Evolutionary conservation across 1,140 invertebrate genomes (phyloP), one percentile per base, ranked within the genome.

Genomic region (Lepidotrigona ventralis): DNA sequence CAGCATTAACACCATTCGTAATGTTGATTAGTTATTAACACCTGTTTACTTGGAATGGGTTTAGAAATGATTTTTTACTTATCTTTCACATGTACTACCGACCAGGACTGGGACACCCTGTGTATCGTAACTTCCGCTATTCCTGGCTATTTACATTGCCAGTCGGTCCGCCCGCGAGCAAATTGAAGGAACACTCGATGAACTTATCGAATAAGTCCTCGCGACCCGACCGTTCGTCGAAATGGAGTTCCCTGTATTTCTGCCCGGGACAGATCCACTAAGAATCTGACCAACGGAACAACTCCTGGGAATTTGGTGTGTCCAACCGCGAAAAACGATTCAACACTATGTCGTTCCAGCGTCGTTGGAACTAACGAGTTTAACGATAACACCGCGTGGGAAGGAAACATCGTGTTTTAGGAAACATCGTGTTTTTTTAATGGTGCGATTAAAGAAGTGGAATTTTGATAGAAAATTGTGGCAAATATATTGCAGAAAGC

Each of bases 121-220:
- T 8, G 9, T 46, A 46, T 69, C 68, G 68, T n/a, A 23, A 23
- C 39, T 69, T 46, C 21, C 33, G 21, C 19, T 46, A 33, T 21
- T 23, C 1, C 21, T 23, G 1, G 21, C 23, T 69, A 46, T 69
- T 69, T 46, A 69, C 68, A 69, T 69, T 69, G 12, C 33, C 19
- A 15, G 33, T 6, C 6, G 19, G 19, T 9, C 23, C 33, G 21
- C 33, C 23, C 21, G 68, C 46, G 21, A 23, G 39, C 68, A 69
- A 69, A 69, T 69, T 69, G 68, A 46, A 69, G 68, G 68, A 9
- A n/a, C 68, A 46, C 68, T 69, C 68, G 39, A 46, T 69, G 68
- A 69, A 69, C 66, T 14, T 39, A 39, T 19, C 68, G 39, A 23
- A 46, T 46, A 46, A 12, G 33, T 46, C 68, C 39, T 33, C 23